Evolutionary conservation across 2,888 invertebrate genomes (phyloP).

Genomic region (Lasius platythorax): DNA sequence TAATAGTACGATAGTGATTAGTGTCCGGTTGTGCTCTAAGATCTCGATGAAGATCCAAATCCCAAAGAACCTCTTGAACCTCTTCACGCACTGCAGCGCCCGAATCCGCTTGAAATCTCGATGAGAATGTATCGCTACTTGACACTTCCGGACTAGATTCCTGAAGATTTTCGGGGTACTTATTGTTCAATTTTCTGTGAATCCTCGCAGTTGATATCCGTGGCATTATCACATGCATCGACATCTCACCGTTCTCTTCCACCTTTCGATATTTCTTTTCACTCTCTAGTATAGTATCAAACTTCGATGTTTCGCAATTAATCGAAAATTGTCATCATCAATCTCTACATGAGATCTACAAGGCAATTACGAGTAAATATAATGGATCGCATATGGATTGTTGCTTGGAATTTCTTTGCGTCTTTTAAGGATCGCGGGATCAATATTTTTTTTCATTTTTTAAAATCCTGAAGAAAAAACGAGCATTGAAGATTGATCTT

Average conservation of each 20-base stretch:
- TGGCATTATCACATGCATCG: constrained; percentile 81
- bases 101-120: constrained; percentile 91
- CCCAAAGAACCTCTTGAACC: constrained; percentile 92
- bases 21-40: constrained; percentile 81
- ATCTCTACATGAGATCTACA: background rate
- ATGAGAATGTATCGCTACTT: constrained; percentile 87
- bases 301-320: constrained; percentile 8
- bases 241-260: constrained; percentile 76
- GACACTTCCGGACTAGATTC: constrained; percentile 84
- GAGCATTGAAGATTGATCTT: background rate
- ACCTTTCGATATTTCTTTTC: constrained; percentile 59
- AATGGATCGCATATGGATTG: background rate
- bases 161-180: constrained; percentile 76
- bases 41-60: constrained; percentile 88
- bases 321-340: background rate
- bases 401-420: background rate
- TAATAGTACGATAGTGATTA: constrained; percentile 55
- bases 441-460: background rate
- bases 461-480: background rate
- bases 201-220: constrained; percentile 83
- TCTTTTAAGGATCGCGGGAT: background rate
- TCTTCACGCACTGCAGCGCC: constrained; percentile 89
- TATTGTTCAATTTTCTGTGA: constrained; percentile 82
- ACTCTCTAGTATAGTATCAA: constrained; percentile 58
- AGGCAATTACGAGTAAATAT: background rate